These are phyloP conservation scores for Cetoscarus ocellatus DNA, from an alignment of 2,797 vertebrate genomes.

Conservation along the genomic window DNA sequence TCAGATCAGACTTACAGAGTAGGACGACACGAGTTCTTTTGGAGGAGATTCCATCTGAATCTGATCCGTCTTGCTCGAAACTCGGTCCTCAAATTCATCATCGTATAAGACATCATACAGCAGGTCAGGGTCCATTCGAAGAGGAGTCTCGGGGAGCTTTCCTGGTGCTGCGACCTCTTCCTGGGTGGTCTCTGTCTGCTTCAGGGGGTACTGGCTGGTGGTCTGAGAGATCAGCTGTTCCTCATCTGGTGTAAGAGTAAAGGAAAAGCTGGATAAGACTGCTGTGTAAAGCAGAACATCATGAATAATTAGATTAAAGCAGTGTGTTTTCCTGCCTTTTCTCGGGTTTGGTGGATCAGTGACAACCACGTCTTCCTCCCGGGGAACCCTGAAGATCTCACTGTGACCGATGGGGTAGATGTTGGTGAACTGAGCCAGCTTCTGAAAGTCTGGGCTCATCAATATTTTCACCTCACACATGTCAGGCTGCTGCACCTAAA, in stretches of 20 bases:
- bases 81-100: constrained; percentile 56
- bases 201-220: constrained; percentile 91
- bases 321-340: constrained; percentile 81
- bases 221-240: constrained; percentile 89
- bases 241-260: constrained; percentile 69
- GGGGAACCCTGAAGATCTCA: constrained; percentile 89
- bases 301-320: background rate
- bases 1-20: constrained; percentile 86
- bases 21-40: constrained; percentile 89
- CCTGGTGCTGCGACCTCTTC: constrained; percentile 92
- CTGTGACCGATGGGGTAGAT: constrained; percentile 90
- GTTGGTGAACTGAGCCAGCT: constrained; percentile 89
- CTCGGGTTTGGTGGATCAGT: constrained; percentile 86
- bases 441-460: constrained; percentile 87
- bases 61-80: constrained; percentile 84
- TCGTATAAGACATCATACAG: constrained; percentile 79
- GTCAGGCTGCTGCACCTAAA: constrained; percentile 92
- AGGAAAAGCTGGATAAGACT: background rate
- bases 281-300: background rate
- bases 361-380: constrained; percentile 88
- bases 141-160: constrained; percentile 95
- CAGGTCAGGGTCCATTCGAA: constrained; percentile 87
- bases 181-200: constrained; percentile 90
- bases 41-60: constrained; percentile 88
- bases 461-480: constrained; percentile 92